A percentile compares a stretch with the other conserved stretches of the same genome.
phyloP scores from a whole-genome alignment of 2,113 vertebrate genomes.

The Psilopogon haemacephalus region DNA sequence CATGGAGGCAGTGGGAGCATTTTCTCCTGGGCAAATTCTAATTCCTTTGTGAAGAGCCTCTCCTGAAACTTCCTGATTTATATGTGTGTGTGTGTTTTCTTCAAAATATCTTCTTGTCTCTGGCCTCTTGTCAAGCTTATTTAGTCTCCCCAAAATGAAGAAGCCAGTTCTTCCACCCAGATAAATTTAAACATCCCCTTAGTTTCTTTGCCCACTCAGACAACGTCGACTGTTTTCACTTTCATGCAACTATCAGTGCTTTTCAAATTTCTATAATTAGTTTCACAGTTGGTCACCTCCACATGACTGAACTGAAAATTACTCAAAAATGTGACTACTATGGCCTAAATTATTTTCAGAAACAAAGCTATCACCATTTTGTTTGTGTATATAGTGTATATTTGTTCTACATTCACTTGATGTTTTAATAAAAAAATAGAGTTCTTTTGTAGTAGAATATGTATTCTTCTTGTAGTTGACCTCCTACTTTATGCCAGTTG shows the following conservation, averaged over 20 bases:
- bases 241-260: background rate
- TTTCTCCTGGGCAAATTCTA: background rate
- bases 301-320: background rate
- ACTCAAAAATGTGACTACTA: background rate
- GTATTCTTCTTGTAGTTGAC: background rate
- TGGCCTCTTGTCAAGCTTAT: background rate
- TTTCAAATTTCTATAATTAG: background rate
- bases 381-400: background rate
- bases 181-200: background rate
- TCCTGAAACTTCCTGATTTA: background rate
- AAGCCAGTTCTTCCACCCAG: background rate
- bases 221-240: background rate
- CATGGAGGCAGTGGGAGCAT: fast-evolving
- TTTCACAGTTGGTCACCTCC: background rate
- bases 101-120: background rate
- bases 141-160: background rate
- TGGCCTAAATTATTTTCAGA: background rate
- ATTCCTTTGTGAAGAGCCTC: background rate
- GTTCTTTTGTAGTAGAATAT: background rate
- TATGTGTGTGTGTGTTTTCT: background rate
- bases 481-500: background rate
- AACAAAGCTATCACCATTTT: background rate
- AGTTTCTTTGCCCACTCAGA: background rate
- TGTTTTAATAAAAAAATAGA: background rate
- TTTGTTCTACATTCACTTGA: background rate